Percentiles rank a stretch among this genome's conserved stretches.
Conservation (phyloP, 2,888 invertebrate genomes). For the Melieria crassipennis region DNA sequence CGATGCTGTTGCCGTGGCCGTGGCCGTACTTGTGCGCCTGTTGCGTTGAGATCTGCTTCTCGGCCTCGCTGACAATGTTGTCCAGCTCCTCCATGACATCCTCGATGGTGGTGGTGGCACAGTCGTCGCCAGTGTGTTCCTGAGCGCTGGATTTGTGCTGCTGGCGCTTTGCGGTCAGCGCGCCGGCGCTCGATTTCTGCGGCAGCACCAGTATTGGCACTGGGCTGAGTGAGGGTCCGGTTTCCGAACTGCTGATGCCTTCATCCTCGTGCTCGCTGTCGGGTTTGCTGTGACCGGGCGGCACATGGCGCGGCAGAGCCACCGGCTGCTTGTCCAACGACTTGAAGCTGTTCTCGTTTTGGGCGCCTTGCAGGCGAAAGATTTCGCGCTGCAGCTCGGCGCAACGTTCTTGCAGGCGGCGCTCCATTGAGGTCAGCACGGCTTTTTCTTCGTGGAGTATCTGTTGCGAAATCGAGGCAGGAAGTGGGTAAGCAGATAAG, state of each 20-base stretch:
- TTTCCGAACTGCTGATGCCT: slow-evolving; percentile 87
- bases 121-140: slow-evolving; percentile 58
- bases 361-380: slow-evolving; percentile 68
- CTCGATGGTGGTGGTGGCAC: slow-evolving; percentile 79
- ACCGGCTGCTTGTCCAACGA: slow-evolving; percentile 62
- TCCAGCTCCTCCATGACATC: slow-evolving; percentile 87
- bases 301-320: slow-evolving; percentile 62
- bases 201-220: slow-evolving; percentile 68
- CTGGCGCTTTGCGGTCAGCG: slow-evolving; percentile 16
- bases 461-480: slow-evolving; percentile 57
- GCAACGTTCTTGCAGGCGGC: slow-evolving; percentile 79
- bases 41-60: slow-evolving; percentile 70
- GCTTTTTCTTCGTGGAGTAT: slow-evolving; percentile 82
- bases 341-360: slow-evolving; percentile 61
- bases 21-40: slow-evolving; percentile 55
- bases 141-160: slow-evolving; percentile 24
- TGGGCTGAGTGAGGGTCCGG: slow-evolving; percentile 76
- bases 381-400: slow-evolving; percentile 79
- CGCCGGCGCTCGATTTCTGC: slow-evolving; percentile 47
- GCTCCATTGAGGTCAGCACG: slow-evolving; percentile 76
- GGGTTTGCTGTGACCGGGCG: slow-evolving; percentile 54
- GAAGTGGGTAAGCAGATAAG: neutral
- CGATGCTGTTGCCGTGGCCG: slow-evolving; percentile 7
- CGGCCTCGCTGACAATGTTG: slow-evolving; percentile 86
- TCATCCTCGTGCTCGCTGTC: slow-evolving; percentile 84